Base-by-base conservation (phyloP, 1,140 invertebrate genomes). In the Drosophila albomicans region DNA sequence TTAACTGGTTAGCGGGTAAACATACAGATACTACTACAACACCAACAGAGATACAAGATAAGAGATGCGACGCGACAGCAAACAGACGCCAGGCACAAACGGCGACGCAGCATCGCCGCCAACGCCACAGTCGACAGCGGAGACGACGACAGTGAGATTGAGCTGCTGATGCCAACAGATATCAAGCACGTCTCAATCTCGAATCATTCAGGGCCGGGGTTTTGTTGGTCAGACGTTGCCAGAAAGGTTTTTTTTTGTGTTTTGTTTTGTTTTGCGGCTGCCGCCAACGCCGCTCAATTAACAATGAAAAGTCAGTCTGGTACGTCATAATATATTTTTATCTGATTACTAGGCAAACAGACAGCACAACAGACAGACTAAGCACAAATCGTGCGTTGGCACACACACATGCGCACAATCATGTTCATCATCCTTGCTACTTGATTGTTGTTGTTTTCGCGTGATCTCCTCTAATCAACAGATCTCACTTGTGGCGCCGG, bases 261-360 rank as follows among this genome's bases (percentile, higher is more conserved):
- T 38, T 38, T 7, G 7, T 7, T 38, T 38, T 11, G 35, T 38
- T 38, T 57, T 70, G 46, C 65, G 16, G 13, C 16, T 49, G 67
- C 71, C 28, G 52, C 65, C 74, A 67, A 76, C 72, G 78, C 59
- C 57, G 85, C 77, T 89, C 82, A 88, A 87, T 88, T 88, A 87
- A 88, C 85, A 88, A 88, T 81, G 78, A 88, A 81, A 89, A 84
- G 80, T 88, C 81, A 78, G 74, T 66, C 78, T 84, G 80, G 77
- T 81, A 88, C 85, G 84, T 88, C 85, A 88, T 88, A 88, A 88
- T 84, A 84, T 87, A 88, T 84, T 88, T 88, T 78, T 87, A 82
- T 87, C 82, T 86, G 82, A 86, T 87, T 86, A 86, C 66, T 75
- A 74, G 63, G 35, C 52, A 41, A 38, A 16, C 54, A 59, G 57